Conservation (phyloP, 2,113 vertebrate genomes). For the Oncorhynchus nerka region DNA sequence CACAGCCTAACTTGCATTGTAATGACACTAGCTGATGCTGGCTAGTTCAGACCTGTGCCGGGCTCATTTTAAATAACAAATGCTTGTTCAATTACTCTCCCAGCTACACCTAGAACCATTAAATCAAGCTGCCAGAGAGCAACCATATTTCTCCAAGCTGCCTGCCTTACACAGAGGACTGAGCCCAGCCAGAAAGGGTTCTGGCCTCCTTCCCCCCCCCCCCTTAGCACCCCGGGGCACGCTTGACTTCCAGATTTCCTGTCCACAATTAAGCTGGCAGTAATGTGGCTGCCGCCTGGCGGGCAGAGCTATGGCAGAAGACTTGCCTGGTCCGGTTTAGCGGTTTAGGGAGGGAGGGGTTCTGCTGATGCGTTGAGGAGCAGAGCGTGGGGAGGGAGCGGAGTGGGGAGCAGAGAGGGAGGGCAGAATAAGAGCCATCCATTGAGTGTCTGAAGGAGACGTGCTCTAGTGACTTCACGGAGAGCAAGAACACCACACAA, state of each 20-base stretch:
- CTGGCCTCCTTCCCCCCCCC: slow-evolving; percentile 3
- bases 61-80: not conserved
- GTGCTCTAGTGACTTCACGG: no score
- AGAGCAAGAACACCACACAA: slow-evolving; percentile 19
- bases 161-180: not conserved
- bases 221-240: slow-evolving; percentile 11
- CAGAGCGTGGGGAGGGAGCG: not conserved
- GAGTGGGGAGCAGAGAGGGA: not conserved
- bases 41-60: not conserved
- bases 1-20: not conserved
- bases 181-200: no score
- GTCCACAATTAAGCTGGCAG: slow-evolving; percentile 32
- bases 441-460: slow-evolving; percentile 22
- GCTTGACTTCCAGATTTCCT: slow-evolving; percentile 39
- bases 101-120: not conserved
- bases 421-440: slow-evolving; percentile 38
- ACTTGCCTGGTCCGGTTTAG: not conserved
- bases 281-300: slow-evolving; percentile 39
- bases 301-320: not conserved
- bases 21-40: no score
- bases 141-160: not conserved
- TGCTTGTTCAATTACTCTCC: not conserved
- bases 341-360: not conserved
- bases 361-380: slow-evolving; percentile 28
- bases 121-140: not conserved